These are phyloP conservation scores for Gibbula magus DNA, from an alignment of 2,888 invertebrate species.

Conservation along the genomic window DNA sequence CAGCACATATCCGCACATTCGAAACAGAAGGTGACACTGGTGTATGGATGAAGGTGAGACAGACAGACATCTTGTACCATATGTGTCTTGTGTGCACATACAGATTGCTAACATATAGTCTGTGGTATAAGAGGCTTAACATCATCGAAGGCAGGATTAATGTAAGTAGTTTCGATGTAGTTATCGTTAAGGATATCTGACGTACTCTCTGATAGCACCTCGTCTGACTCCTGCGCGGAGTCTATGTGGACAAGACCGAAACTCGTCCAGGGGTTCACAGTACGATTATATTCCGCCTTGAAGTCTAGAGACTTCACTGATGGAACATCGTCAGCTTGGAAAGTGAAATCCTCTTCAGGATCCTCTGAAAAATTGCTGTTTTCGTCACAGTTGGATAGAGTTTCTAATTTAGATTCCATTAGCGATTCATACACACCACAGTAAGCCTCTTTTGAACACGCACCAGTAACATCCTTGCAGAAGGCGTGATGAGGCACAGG, in stretches of 20 bases:
- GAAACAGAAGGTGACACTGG: too few species aligned
- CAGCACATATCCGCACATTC: too few species aligned
- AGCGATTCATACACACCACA: slow-evolving; percentile 35
- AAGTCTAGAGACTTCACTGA: slow-evolving; percentile 25
- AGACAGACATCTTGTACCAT: too few species aligned
- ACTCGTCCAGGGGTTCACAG: slow-evolving; percentile 40
- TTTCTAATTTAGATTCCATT: slow-evolving; percentile 38
- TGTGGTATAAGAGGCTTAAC: slow-evolving; percentile 17
- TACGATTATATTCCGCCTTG: slow-evolving; percentile 35
- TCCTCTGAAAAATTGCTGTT: slow-evolving; percentile 34
- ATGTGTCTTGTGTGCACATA: too few species aligned
- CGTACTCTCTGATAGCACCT: slow-evolving; percentile 36
- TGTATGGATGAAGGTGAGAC: too few species aligned
- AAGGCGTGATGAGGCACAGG: slow-evolving; percentile 21
- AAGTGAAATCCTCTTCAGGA: slow-evolving; percentile 29
- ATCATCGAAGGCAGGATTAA: slow-evolving; percentile 34
- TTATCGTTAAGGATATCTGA: slow-evolving; percentile 45
- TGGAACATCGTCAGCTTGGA: slow-evolving; percentile 22
- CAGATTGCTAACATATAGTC: background rate
- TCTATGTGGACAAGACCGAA: slow-evolving; percentile 39
- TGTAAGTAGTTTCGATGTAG: slow-evolving; percentile 26
- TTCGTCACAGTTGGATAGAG: slow-evolving; percentile 31
- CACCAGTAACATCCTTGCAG: slow-evolving; percentile 25
- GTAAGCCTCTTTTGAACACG: slow-evolving; percentile 5
- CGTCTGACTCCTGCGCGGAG: slow-evolving; percentile 31